A percentile compares a stretch with the other conserved stretches of the same genome.
These are phyloP conservation scores for Myopa testacea DNA, from an alignment of 2,888 invertebrate species.

Conservation along the genomic window DNA sequence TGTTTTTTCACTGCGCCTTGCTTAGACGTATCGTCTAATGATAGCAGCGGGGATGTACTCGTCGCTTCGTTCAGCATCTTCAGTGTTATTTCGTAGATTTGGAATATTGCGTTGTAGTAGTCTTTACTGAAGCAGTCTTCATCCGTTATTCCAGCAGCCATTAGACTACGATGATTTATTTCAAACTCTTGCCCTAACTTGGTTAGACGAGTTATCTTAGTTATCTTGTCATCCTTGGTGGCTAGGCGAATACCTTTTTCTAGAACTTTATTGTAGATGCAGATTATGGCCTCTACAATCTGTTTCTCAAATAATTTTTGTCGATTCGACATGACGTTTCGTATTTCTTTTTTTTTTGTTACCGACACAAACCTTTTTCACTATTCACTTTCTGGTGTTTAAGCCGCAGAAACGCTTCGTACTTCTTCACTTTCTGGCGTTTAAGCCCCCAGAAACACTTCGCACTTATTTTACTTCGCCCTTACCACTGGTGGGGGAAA, in stretches of 20 bases:
- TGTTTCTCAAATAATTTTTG: constrained; percentile 6
- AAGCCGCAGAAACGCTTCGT: background rate
- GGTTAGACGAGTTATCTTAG: background rate
- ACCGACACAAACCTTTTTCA: background rate
- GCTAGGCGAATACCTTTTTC: background rate
- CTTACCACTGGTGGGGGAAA: no score
- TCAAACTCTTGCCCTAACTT: background rate
- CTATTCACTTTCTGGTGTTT: constrained; percentile 3
- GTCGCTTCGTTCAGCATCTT: background rate
- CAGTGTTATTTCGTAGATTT: background rate
- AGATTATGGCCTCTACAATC: background rate
- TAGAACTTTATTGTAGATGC: background rate
- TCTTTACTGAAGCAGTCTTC: background rate
- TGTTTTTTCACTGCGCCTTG: background rate
- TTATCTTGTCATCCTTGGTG: background rate
- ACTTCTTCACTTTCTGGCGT: no score
- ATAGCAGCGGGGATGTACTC: background rate
- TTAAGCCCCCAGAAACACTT: no score
- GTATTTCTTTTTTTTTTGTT: background rate
- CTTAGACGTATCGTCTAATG: background rate
- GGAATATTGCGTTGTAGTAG: background rate
- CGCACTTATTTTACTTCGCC: no score
- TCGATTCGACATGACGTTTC: background rate
- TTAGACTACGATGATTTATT: background rate
- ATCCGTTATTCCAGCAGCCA: background rate